These are phyloP conservation scores for Meloidogyne floridensis DNA, from an alignment of 1,140 invertebrate genomes.

Conservation along the genomic window DNA sequence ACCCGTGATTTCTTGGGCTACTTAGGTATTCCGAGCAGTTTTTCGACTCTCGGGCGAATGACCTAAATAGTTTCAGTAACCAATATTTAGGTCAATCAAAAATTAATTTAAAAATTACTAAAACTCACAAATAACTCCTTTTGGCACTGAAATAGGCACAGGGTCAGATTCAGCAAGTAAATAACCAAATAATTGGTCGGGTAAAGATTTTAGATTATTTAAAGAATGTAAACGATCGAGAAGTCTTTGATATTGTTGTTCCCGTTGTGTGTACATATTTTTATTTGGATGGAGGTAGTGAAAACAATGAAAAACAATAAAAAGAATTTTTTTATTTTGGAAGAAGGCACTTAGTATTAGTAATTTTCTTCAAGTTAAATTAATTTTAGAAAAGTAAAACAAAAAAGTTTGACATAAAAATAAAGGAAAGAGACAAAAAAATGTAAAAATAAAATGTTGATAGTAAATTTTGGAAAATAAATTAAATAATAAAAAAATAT, in stretches of 20 bases:
- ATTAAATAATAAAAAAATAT: too few species aligned
- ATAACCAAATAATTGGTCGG: constrained; percentile 48
- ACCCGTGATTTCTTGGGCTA: too few species aligned
- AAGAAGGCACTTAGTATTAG: neutral
- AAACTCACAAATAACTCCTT: constrained; percentile 56
- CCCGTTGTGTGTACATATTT: neutral
- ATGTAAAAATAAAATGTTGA: too few species aligned
- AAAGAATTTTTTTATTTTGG: neutral
- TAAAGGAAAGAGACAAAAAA: too few species aligned
- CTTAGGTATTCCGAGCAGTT: too few species aligned
- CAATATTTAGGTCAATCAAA: neutral
- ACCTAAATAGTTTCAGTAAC: too few species aligned
- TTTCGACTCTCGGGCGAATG: too few species aligned
- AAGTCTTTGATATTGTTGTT: constrained; percentile 10
- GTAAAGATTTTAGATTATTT: constrained; percentile 32
- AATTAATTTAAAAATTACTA: neutral
- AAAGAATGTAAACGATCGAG: constrained; percentile 26
- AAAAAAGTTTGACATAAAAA: too few species aligned
- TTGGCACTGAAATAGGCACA: constrained; percentile 43
- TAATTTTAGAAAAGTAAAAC: too few species aligned
- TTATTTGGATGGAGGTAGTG: neutral
- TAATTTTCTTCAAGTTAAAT: too few species aligned
- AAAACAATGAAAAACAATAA: neutral
- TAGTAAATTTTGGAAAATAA: too few species aligned
- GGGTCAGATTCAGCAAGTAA: constrained; percentile 50